Evolutionary conservation across 2,888 invertebrate genomes (phyloP).

Genomic region (Habroteleia sp.): DNA sequence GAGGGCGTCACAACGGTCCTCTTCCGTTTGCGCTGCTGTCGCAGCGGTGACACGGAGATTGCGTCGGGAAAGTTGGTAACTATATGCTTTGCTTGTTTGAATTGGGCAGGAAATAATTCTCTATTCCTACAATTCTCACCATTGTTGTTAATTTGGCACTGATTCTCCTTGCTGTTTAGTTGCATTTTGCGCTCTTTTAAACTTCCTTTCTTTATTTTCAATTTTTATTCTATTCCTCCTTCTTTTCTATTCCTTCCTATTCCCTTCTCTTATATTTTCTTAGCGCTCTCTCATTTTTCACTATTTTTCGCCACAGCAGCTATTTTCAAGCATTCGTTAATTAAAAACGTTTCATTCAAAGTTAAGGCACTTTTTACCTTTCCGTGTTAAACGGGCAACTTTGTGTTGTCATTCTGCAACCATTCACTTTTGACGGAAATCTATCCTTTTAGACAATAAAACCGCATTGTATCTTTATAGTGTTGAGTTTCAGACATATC

Average conservation of each 20-base stretch:
- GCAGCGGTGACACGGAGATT: slow-evolving; percentile 71
- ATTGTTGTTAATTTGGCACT: slow-evolving; percentile 76
- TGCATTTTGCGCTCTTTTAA: slow-evolving; percentile 6
- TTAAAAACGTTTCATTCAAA: slow-evolving; percentile 36
- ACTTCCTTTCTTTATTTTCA: too few species aligned
- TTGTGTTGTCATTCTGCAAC: slow-evolving; percentile 33
- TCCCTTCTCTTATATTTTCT: too few species aligned
- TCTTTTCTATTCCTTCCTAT: slow-evolving; percentile 2
- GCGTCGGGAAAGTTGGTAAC: slow-evolving; percentile 76
- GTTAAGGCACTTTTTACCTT: slow-evolving; percentile 37
- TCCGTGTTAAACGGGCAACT: slow-evolving; percentile 26
- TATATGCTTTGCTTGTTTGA: slow-evolving; percentile 76
- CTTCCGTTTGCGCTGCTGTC: slow-evolving; percentile 66
- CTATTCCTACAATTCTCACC: slow-evolving; percentile 66
- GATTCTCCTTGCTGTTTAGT: slow-evolving; percentile 62
- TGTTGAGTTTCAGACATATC: slow-evolving; percentile 50
- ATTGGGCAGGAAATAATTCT: slow-evolving; percentile 73
- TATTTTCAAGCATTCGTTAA: slow-evolving; percentile 48
- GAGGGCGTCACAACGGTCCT: slow-evolving; percentile 66
- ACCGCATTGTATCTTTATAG: slow-evolving; percentile 53
- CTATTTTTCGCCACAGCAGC: slow-evolving; percentile 17
- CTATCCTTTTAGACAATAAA: slow-evolving; percentile 42
- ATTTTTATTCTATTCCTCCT: not conserved
- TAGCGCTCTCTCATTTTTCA: not conserved
- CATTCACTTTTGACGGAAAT: slow-evolving; percentile 20